Percentiles rank a stretch among this genome's conserved stretches.
Evolutionary conservation across 2,113 vertebrate species (phyloP).

Genomic region (Notechis scutatus): DNA sequence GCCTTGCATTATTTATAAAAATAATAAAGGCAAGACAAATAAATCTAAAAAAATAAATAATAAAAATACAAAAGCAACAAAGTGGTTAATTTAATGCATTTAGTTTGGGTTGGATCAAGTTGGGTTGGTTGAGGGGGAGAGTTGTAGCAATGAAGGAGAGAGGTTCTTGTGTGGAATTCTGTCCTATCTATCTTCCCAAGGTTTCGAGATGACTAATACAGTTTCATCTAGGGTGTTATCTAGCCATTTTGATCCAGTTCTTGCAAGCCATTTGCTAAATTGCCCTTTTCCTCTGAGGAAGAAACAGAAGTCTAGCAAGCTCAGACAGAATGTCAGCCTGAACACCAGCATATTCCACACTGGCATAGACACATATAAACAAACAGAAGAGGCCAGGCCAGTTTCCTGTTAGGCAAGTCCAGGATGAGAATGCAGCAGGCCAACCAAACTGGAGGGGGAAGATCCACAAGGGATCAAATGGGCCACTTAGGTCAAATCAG

Average conservation of each 20-base stretch:
- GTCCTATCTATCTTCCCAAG: neutral
- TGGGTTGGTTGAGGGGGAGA: neutral
- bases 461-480: neutral
- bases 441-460: neutral
- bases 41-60: neutral
- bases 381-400: neutral
- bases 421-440: neutral
- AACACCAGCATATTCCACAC: neutral
- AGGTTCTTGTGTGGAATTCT: neutral
- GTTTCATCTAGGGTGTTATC: neutral
- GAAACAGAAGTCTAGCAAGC: neutral
- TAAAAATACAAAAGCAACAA: neutral
- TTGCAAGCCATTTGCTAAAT: neutral
- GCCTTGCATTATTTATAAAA: neutral
- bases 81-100: neutral
- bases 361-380: neutral
- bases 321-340: neutral
- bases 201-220: neutral
- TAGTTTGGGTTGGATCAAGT: neutral
- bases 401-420: neutral
- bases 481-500: neutral
- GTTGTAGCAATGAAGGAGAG: neutral
- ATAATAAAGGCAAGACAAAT: neutral
- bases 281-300: neutral
- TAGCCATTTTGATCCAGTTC: neutral